Percentiles rank a stretch among this genome's conserved stretches.
phyloP scores from a whole-genome alignment of 2,113 vertebrate species.

The Garra rufa region DNA sequence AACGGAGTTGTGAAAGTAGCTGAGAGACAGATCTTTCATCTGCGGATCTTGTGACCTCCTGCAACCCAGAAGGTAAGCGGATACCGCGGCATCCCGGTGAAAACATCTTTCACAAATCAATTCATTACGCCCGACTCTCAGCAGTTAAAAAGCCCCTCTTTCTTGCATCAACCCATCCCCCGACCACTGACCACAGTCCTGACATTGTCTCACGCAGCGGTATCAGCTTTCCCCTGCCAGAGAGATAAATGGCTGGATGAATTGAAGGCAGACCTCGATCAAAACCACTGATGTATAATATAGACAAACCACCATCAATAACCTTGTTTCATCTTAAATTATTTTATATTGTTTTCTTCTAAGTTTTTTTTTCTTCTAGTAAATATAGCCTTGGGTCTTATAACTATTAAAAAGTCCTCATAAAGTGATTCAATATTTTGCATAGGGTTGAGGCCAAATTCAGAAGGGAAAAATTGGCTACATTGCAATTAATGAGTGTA shows the following conservation, averaged over 20 bases:
- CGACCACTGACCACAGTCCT: constrained; percentile 66
- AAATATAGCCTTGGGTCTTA: constrained; percentile 36
- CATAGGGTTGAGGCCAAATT: background rate
- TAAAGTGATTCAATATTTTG: constrained; percentile 56
- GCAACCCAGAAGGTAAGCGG: constrained; percentile 67
- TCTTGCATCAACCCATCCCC: constrained; percentile 74
- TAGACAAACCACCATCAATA: constrained; percentile 35
- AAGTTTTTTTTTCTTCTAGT: constrained; percentile 30
- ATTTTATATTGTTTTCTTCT: constrained; percentile 56
- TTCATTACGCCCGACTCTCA: constrained; percentile 69
- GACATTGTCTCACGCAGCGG: constrained; percentile 51
- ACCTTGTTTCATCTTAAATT: constrained; percentile 45
- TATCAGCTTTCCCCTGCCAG: constrained; percentile 71
- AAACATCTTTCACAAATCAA: constrained; percentile 72
- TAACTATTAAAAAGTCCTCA: constrained; percentile 2
- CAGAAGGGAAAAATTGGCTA: background rate
- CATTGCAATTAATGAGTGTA: background rate
- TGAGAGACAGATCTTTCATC: constrained; percentile 62
- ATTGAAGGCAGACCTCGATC: constrained; percentile 65
- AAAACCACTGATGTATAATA: constrained; percentile 58
- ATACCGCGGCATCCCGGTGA: constrained; percentile 62
- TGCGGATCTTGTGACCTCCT: constrained; percentile 61
- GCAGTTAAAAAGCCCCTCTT: constrained; percentile 67
- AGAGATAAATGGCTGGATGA: constrained; percentile 58
- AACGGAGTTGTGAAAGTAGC: constrained; percentile 68